Evolutionary conservation across 2,113 vertebrate species (phyloP), one percentile per base, ranked within the genome.

Genomic region (Scortum barcoo): DNA sequence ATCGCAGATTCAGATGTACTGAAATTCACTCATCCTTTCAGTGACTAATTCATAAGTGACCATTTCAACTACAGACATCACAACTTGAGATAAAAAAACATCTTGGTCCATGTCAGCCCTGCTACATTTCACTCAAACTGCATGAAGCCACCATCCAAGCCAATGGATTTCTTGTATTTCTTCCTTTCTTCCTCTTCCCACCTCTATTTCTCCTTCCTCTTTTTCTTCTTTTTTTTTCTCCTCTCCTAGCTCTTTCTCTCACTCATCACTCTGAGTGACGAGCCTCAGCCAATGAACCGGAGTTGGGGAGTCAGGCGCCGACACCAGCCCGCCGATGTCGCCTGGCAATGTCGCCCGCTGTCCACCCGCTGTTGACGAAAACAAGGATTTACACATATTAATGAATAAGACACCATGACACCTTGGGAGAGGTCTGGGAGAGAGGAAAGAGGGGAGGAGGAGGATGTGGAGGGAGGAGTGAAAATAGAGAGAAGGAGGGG

Each of bases 341-440:
- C 80, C 68, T 22, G 30, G 19, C 26, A 22, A 24, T 72, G 87
- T 84, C 60, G 77, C 50, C 83, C n/a, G 12, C 76, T 46, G 62
- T 84, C 86, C 80, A 33, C 78, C 51, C n/a, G n/a, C 61, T 91
- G 87, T 91, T 92, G 88, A 91, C 82, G 77, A 91, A 93, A 94
- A 93, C 92, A 91, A 81, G 96, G 96, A 97, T 98, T 97, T 97
- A 96, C 97, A 97, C 97, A 96, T 97, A 97, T 97, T 97, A 97
- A 97, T 97, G 96, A 97, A 97, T 95, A 96, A 97, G 95, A 96
- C 96, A 95, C 95, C 91, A 93, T 95, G 95, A 94, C 94, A 95
- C 94, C 95, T 95, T 92, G 89, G 90, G 94, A 94, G 92, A 94
- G 88, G 88, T 88, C 94, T 91, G 28, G 91, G 93, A 78, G 77